phyloP scores from a whole-genome alignment of 2,888 invertebrate species.

The Andrena bicolor region DNA sequence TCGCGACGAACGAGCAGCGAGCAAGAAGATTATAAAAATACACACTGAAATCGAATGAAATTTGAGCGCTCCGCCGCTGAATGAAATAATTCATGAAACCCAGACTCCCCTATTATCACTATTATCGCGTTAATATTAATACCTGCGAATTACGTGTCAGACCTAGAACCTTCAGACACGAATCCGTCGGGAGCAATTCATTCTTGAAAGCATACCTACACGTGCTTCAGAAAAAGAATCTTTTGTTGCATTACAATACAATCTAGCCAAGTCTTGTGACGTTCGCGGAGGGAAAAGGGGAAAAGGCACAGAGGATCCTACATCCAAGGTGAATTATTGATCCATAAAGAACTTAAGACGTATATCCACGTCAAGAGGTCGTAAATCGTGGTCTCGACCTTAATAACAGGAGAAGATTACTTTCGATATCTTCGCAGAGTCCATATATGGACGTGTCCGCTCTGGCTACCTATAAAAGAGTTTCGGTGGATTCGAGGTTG shows the following conservation, averaged over 20 bases:
- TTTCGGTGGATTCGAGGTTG: constrained; percentile 12
- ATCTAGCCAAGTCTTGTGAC: neutral
- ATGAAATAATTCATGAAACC: neutral
- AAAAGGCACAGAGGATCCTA: neutral
- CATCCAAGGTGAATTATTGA: constrained; percentile 45
- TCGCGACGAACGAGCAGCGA: neutral
- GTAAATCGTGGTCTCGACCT: constrained; percentile 37
- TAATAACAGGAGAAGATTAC: constrained; percentile 49
- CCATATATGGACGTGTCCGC: neutral
- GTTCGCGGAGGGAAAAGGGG: neutral
- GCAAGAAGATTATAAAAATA: constrained; percentile 11
- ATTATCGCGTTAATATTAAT: too few species aligned
- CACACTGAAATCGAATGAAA: neutral
- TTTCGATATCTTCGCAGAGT: constrained; percentile 36
- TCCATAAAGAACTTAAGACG: constrained; percentile 35
- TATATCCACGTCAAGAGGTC: constrained; percentile 35
- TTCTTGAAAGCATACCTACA: too few species aligned
- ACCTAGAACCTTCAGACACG: too few species aligned
- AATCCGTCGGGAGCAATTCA: too few species aligned
- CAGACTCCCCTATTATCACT: neutral
- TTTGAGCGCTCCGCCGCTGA: neutral
- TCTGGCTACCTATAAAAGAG: constrained; percentile 2
- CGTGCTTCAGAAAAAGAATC: neutral
- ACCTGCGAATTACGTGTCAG: too few species aligned
- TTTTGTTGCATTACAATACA: neutral